Percentiles rank a stretch among this genome's conserved stretches.
Evolutionary conservation across 53 echinoderm and acorn worm genomes (phyloP).

Genomic region (Luidia sarsii): DNA sequence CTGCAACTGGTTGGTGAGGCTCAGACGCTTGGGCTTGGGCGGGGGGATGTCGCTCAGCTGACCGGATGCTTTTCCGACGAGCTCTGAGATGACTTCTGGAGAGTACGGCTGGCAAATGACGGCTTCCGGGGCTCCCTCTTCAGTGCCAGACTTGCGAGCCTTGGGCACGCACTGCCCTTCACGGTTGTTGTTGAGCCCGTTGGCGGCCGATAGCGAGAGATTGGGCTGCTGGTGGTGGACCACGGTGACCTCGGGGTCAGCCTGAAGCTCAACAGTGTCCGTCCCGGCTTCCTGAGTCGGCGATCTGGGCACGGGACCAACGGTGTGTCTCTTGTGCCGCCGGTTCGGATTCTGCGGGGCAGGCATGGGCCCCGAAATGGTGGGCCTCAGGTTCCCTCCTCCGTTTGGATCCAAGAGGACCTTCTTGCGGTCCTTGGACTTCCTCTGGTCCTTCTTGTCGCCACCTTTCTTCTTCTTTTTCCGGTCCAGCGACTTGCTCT

Average conservation of each 20-base stretch:
- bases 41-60: slow-evolving; percentile 4
- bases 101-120: neutral
- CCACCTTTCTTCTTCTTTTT: slow-evolving; percentile 22
- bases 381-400: neutral
- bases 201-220: neutral
- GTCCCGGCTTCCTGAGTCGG: slow-evolving; percentile 28
- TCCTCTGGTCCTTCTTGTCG: slow-evolving; percentile 14
- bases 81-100: slow-evolving; percentile 19
- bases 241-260: neutral
- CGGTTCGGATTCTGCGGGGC: slow-evolving; percentile 8
- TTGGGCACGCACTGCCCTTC: slow-evolving; percentile 5
- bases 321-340: slow-evolving; percentile 43
- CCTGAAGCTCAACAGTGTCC: slow-evolving; percentile 30
- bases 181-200: slow-evolving; percentile 48
- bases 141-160: neutral
- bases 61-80: neutral
- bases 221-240: slow-evolving; percentile 3
- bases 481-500: slow-evolving; percentile 29
- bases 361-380: slow-evolving; percentile 12
- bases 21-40: slow-evolving; percentile 51
- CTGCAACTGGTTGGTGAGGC: slow-evolving; percentile 50
- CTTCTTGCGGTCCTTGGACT: slow-evolving; percentile 30
- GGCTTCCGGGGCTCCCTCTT: slow-evolving; percentile 24
- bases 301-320: slow-evolving; percentile 3
- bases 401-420: slow-evolving; percentile 27